A percentile compares a stretch with the other conserved stretches of the same genome.
Evolutionary conservation across 2,797 vertebrate genomes (phyloP).

Genomic region (Anniella stebbinsi): DNA sequence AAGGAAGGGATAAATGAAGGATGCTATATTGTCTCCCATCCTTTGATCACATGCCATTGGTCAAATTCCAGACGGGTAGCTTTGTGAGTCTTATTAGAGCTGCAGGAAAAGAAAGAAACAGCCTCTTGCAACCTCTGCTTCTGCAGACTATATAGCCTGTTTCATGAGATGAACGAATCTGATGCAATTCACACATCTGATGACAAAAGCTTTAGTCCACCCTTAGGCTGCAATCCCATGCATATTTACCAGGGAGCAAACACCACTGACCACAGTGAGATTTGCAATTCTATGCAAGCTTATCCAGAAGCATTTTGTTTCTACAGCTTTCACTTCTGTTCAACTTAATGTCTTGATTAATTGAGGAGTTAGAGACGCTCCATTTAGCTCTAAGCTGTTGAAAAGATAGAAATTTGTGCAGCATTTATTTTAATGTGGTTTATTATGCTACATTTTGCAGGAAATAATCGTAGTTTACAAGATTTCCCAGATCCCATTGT

Average conservation of each 20-base stretch:
- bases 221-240: neutral
- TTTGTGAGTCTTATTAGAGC: neutral
- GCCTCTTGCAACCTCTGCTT: neutral
- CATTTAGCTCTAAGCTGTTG: neutral
- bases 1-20: neutral
- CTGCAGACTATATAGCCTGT: neutral
- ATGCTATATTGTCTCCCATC: neutral
- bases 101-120: neutral
- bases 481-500: neutral
- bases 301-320: neutral
- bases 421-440: neutral
- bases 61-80: neutral
- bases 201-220: neutral
- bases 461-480: neutral
- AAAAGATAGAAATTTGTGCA: neutral
- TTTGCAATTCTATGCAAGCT: neutral
- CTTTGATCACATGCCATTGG: neutral
- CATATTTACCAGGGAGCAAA: neutral
- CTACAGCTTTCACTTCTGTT: neutral
- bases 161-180: neutral
- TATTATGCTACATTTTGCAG: neutral
- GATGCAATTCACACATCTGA: constrained; percentile 16
- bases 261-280: neutral
- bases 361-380: neutral
- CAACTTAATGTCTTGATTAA: neutral